Evolutionary conservation across 2,113 vertebrate genomes (phyloP), one percentile per base, ranked within the genome.

Genomic region (Perca flavescens): DNA sequence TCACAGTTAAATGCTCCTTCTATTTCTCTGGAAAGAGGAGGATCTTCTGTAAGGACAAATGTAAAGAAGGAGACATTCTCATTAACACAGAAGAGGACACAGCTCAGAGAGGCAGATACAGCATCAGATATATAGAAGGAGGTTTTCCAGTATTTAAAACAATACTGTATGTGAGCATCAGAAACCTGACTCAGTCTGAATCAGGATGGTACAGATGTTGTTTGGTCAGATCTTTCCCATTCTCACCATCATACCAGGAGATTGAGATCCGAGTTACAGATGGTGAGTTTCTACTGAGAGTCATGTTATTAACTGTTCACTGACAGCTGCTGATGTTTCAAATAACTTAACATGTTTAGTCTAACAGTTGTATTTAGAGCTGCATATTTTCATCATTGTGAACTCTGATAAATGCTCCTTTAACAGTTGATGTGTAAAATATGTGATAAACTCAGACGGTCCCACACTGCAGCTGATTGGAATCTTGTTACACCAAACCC

Each of bases 111-210:
- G 2, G 28, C 28, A 28, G 28, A 28, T 28, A 28, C 28, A 28
- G 28, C 28, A 28, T 25, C 1, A 25, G 1, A 25, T 25, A 25
- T 25, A 25, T 25, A 25, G 25, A 25, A 25, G 25, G 25, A 25
- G 25, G 25, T 25, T 25, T 25, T 25, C 25, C 25, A 25, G 25
- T 25, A 25, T 25, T 25, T 25, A 25, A 25, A 25, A 25, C 25
- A 15, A 0, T n/a, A 62, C 7, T 88, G 28, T 1, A 34, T 53
- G 87, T 81, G 87, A 82, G 4, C 84, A 81, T 89, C 74, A 68
- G 53, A 31, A 49, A 71, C 0, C 70, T 86, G 65, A 72, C 0
- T 1, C 57, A 64, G 77, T 86, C 80, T 8, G 84, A 86, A 43
- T 62, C 74, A 4, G 87, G 84, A 43, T 0, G 7, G 3, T 89